Evolutionary conservation across 1,140 invertebrate genomes (phyloP).

Genomic region (Harpegnathos saltator): DNA sequence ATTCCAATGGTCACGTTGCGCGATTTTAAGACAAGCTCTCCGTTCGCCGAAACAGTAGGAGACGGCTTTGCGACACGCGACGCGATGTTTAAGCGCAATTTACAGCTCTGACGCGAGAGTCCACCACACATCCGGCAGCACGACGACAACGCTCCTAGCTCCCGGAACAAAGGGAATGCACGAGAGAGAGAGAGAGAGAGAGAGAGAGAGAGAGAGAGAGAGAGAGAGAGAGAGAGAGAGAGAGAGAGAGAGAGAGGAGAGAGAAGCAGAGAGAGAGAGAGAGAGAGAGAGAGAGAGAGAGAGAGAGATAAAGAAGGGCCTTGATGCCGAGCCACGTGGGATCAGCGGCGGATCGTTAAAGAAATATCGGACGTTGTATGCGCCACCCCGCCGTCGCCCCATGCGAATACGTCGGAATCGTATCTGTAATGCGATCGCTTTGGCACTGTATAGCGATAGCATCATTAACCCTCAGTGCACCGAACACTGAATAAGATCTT

Average conservation of each 20-base stretch:
- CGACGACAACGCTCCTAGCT: slow-evolving; percentile 65
- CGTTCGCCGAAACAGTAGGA: too few relatives aligned
- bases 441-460: slow-evolving; percentile 86
- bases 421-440: slow-evolving; percentile 85
- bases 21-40: background rate
- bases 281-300: background rate
- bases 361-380: slow-evolving; percentile 78
- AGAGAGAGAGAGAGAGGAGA: background rate
- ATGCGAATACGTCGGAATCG: slow-evolving; percentile 75
- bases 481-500: slow-evolving; percentile 85
- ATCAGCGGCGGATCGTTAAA: slow-evolving; percentile 75
- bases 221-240: background rate
- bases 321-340: slow-evolving; percentile 63
- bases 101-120: slow-evolving; percentile 63
- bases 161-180: slow-evolving; percentile 62
- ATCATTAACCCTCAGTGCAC: slow-evolving; percentile 84
- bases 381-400: slow-evolving; percentile 69
- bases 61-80: slow-evolving; percentile 1
- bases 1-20: too few relatives aligned
- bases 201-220: too few relatives aligned
- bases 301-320: background rate
- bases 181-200: background rate
- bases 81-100: slow-evolving; percentile 59
- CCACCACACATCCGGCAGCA: slow-evolving; percentile 65
- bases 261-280: background rate